Conservation (phyloP, 2,113 vertebrate genomes). For the Campylomormyrus tamandua region DNA sequence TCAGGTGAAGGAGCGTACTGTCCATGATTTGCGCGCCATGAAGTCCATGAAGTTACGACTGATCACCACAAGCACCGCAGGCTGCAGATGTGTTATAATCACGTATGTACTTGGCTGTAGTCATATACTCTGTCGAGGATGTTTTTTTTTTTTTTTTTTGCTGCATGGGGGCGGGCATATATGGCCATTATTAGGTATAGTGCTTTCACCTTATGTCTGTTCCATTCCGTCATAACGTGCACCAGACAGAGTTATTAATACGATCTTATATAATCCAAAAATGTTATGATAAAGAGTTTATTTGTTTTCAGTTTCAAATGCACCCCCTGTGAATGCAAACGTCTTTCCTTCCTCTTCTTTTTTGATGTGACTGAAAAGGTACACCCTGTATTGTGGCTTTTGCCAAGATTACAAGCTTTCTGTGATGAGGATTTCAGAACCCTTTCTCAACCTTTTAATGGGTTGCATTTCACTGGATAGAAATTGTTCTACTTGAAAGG, state of each 20-base stretch:
- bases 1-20: not conserved
- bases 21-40: not conserved
- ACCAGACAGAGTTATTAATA: not conserved
- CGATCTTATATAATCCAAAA: not conserved
- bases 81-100: not conserved
- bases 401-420: slow-evolving; percentile 10
- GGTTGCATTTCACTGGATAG: slow-evolving; percentile 24
- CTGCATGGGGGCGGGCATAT: not conserved
- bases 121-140: not conserved
- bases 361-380: not conserved
- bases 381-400: not conserved
- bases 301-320: not conserved
- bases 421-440: slow-evolving; percentile 3
- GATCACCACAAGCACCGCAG: not conserved
- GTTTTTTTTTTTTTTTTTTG: not conserved
- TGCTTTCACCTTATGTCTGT: not conserved
- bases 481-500: slow-evolving; percentile 23
- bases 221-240: not conserved
- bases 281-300: not conserved
- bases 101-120: not conserved
- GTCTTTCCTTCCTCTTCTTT: not conserved
- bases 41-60: not conserved
- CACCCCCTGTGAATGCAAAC: not conserved
- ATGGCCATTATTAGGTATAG: not conserved
- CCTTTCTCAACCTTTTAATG: slow-evolving; percentile 24